phyloP scores from a whole-genome alignment of 2,113 vertebrate genomes.

The Trogon surrucura region DNA sequence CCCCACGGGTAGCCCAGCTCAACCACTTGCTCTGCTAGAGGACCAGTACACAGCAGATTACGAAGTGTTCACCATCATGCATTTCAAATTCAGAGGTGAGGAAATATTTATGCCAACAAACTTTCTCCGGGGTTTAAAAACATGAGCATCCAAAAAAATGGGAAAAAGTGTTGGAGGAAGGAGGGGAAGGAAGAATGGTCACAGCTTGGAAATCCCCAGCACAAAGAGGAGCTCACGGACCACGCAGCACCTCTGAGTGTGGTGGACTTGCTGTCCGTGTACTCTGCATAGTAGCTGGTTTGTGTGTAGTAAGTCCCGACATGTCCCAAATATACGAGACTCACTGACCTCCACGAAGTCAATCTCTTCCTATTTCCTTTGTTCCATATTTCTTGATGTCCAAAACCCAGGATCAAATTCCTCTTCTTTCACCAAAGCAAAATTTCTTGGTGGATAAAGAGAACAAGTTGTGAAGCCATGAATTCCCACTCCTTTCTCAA shows the following conservation, averaged over 20 bases:
- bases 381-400: fast-evolving
- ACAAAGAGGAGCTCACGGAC: fast-evolving
- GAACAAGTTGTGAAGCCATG: neutral
- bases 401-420: neutral
- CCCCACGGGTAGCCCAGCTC: neutral
- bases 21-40: fast-evolving
- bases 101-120: fast-evolving
- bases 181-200: neutral
- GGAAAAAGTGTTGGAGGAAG: neutral
- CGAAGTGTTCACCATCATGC: fast-evolving
- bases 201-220: neutral
- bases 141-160: fast-evolving
- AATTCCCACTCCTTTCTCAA: neutral
- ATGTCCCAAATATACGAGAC: neutral
- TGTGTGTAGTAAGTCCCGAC: neutral
- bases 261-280: neutral
- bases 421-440: neutral
- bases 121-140: neutral
- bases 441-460: neutral
- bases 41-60: fast-evolving
- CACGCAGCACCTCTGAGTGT: fast-evolving
- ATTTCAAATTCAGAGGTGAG: neutral
- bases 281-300: fast-evolving
- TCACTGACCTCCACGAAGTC: fast-evolving
- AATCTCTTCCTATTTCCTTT: neutral